phyloP scores from a whole-genome alignment of 2,797 vertebrate genomes.

The Denticeps clupeoides region DNA sequence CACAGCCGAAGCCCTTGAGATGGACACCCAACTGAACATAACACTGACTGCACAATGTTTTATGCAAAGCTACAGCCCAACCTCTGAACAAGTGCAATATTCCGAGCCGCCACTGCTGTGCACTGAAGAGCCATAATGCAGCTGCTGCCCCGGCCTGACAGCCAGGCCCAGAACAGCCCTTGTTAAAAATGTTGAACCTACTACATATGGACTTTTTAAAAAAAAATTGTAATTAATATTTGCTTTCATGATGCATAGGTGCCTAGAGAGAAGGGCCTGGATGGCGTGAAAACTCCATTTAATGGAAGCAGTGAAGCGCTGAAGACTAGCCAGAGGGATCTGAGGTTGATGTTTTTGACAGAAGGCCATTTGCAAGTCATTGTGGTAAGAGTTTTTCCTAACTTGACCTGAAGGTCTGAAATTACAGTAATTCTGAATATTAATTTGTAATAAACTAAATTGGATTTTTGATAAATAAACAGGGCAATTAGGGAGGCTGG shows the following conservation, averaged over 20 bases:
- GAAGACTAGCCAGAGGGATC: conserved; percentile 57
- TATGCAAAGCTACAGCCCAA: too few species aligned
- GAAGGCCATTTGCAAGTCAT: conserved; percentile 57
- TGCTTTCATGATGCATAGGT: conserved; percentile 52
- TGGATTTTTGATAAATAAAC: too few species aligned
- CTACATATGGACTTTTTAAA: too few species aligned
- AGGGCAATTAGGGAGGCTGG: too few species aligned
- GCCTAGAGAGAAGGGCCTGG: conserved; percentile 48
- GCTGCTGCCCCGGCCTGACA: not conserved
- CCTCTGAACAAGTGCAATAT: conserved; percentile 13
- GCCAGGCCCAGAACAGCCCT: not conserved
- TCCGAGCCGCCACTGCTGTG: conserved; percentile 5
- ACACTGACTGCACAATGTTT: too few species aligned
- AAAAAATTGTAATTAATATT: too few species aligned
- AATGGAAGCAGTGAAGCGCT: conserved; percentile 27
- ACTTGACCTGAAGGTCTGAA: too few species aligned
- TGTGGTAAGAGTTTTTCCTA: conserved; percentile 12
- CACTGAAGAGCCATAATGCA: conserved; percentile 6
- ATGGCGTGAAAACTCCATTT: conserved; percentile 65
- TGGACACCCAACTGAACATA: too few species aligned
- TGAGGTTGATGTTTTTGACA: conserved; percentile 51
- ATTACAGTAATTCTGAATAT: too few species aligned
- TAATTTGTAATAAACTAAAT: too few species aligned
- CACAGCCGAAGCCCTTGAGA: too few species aligned
- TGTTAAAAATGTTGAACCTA: too few species aligned